phyloP scores from a whole-genome alignment of 2,113 vertebrate genomes.

The Circaetus cinerascens region DNA sequence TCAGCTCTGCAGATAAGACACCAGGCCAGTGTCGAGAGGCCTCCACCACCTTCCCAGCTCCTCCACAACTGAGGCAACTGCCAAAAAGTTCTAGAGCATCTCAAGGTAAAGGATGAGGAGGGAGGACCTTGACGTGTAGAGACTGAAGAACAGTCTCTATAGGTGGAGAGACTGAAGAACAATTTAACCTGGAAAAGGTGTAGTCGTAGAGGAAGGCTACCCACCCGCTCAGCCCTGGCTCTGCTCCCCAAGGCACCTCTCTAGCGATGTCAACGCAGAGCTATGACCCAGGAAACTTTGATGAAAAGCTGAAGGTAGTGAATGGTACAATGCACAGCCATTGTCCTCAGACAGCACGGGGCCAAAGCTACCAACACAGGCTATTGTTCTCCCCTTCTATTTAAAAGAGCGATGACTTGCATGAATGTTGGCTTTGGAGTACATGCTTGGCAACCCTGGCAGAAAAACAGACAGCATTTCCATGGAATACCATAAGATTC shows the following conservation, averaged over 20 bases:
- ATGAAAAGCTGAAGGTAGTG: neutral
- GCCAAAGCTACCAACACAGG: neutral
- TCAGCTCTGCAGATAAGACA: neutral
- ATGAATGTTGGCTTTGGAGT: neutral
- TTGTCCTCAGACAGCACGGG: neutral
- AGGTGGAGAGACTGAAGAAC: neutral
- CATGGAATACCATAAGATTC: neutral
- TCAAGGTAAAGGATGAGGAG: neutral
- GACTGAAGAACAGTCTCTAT: neutral
- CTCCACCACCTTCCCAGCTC: neutral
- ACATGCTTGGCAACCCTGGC: neutral
- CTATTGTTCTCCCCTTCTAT: neutral
- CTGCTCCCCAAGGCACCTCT: neutral
- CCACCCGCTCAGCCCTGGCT: neutral
- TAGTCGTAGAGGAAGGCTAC: neutral
- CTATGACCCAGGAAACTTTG: neutral
- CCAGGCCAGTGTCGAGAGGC: neutral
- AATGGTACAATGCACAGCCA: neutral
- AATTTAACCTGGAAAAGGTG: neutral
- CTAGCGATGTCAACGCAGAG: neutral
- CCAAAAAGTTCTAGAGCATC: neutral
- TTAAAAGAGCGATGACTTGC: neutral
- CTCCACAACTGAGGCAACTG: neutral
- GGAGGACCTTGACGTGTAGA: neutral
- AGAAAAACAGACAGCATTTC: slow-evolving; percentile 18